phyloP scores from a whole-genome alignment of 2,888 invertebrate genomes.

The Polyommatus iphigenia region DNA sequence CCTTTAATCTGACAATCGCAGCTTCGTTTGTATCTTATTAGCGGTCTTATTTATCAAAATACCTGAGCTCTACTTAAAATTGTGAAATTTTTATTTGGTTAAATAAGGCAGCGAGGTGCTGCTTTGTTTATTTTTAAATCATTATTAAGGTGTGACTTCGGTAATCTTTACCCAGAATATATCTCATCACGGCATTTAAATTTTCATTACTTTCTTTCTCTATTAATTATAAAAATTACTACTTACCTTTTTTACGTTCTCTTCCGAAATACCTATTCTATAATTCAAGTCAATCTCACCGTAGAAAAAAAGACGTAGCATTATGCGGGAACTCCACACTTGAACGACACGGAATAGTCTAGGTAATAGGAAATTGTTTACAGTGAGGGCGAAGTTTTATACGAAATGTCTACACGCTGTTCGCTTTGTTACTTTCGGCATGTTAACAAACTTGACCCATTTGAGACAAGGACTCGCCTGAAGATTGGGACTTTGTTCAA shows the following conservation, averaged over 20 bases:
- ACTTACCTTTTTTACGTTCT: not conserved
- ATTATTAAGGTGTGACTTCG: not conserved
- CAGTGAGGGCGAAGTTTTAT: conserved; percentile 21
- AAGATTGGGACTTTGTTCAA: conserved; percentile 6
- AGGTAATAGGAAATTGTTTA: conserved; percentile 27
- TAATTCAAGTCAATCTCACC: not conserved
- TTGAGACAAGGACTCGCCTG: conserved; percentile 15
- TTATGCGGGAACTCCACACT: not conserved
- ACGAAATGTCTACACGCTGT: conserved; percentile 25
- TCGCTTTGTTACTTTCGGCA: conserved; percentile 28
- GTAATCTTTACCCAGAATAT: too few relatives aligned
- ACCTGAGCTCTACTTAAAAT: not conserved
- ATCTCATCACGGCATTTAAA: too few relatives aligned
- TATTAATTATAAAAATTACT: not conserved
- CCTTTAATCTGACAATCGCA: not conserved
- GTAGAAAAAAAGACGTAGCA: not conserved
- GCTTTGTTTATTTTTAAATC: not conserved
- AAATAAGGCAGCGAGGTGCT: not conserved
- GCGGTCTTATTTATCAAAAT: not conserved
- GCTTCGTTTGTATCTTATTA: not conserved
- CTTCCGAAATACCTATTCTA: not conserved
- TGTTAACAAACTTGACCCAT: conserved; percentile 30
- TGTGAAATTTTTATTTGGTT: not conserved
- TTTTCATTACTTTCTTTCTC: too few relatives aligned
- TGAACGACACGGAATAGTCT: conserved; percentile 12